phyloP scores from a whole-genome alignment of 1,140 invertebrate species.

The Melipona quadrifasciata region DNA sequence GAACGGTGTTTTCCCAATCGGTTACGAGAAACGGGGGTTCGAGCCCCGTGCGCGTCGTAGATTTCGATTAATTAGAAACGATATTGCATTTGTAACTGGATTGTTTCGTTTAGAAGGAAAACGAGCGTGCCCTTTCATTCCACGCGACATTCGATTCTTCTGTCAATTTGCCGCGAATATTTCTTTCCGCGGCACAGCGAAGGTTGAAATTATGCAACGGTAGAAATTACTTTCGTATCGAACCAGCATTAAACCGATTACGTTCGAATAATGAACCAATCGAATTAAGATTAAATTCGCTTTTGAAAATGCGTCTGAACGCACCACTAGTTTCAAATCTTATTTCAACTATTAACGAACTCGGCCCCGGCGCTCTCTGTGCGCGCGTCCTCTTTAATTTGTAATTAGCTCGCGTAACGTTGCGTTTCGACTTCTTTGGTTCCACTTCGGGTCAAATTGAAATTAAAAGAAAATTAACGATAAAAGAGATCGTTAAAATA shows the following conservation, averaged over 20 bases:
- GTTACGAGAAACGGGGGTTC: background rate
- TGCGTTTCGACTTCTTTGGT: background rate
- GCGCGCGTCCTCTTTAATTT: background rate
- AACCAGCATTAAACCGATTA: background rate
- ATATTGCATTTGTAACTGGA: background rate
- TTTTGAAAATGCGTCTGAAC: background rate
- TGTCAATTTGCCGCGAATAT: background rate
- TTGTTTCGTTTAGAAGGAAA: background rate
- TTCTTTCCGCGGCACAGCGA: background rate
- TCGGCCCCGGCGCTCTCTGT: background rate
- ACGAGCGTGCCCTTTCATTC: background rate
- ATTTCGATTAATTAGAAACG: background rate
- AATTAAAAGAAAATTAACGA: background rate
- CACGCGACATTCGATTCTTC: conserved; percentile 11
- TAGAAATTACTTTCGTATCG: background rate
- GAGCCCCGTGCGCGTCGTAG: background rate
- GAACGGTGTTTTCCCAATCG: background rate
- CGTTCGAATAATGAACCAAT: background rate
- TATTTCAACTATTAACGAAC: conserved; percentile 15
- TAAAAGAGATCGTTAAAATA: background rate
- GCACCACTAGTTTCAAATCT: conserved; percentile 13
- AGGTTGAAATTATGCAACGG: background rate
- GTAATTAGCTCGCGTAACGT: background rate
- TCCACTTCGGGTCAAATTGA: background rate
- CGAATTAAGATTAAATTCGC: conserved; percentile 11